Conservation (phyloP, 2,888 invertebrate genomes). For the Scotopteryx bipunctaria region DNA sequence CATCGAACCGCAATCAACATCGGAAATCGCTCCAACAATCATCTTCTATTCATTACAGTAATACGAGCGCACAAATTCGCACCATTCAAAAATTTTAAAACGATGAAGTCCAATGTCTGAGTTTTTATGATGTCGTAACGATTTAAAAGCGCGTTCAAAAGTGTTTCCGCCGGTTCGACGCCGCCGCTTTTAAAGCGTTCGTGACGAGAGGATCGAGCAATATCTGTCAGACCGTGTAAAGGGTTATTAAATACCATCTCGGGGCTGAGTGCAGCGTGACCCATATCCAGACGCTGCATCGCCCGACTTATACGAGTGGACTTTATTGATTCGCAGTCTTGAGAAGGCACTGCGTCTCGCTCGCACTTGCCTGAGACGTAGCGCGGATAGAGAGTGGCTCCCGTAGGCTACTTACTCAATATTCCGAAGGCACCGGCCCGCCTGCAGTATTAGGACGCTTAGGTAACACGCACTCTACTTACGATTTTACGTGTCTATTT, state of each 20-base stretch:
- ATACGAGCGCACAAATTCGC: conserved; percentile 22
- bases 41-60: conserved; percentile 46
- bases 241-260: conserved; percentile 76
- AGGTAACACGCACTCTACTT: conserved; percentile 59
- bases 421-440: conserved; percentile 69
- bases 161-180: conserved; percentile 46
- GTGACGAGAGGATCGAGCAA: conserved; percentile 56
- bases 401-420: conserved; percentile 77
- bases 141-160: conserved; percentile 52
- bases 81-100: conserved; percentile 38
- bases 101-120: conserved; percentile 33
- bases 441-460: conserved; percentile 68
- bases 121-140: conserved; percentile 49
- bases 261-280: conserved; percentile 77
- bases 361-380: conserved; percentile 39
- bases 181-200: conserved; percentile 47
- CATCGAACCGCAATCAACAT: conserved; percentile 62
- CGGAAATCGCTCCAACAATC: conserved; percentile 62
- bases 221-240: conserved; percentile 66
- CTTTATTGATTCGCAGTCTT: conserved; percentile 84
- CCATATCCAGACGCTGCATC: conserved; percentile 77
- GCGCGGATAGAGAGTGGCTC: conserved; percentile 49
- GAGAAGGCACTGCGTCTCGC: conserved; percentile 74
- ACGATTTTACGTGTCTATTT: conserved; percentile 3
- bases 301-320: conserved; percentile 79